These are phyloP conservation scores for Grammomys dolichurus DNA, from an alignment of 2,113 vertebrate species.

Conservation along the genomic window DNA sequence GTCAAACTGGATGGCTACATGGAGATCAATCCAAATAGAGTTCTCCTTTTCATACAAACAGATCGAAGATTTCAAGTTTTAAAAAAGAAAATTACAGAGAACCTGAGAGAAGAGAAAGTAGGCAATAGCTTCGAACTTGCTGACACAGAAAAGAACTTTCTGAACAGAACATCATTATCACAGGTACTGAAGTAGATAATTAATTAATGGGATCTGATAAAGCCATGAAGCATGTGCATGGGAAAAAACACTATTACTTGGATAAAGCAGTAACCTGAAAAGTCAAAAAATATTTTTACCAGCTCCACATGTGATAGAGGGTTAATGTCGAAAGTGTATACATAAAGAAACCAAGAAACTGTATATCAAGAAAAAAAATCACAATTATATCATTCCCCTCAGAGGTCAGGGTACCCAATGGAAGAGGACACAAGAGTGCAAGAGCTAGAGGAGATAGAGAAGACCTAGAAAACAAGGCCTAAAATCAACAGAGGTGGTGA, in stretches of 20 bases:
- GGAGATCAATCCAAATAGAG: background rate
- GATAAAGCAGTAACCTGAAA: background rate
- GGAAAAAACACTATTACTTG: background rate
- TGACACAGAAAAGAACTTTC: background rate
- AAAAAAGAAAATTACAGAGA: background rate
- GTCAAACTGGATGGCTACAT: background rate
- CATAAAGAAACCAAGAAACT: background rate
- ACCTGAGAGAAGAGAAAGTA: background rate
- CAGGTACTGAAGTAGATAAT: background rate
- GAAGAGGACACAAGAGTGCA: background rate
- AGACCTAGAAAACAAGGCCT: background rate
- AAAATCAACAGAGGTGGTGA: no score
- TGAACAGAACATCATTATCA: background rate
- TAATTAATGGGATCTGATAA: background rate
- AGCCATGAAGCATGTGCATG: background rate
- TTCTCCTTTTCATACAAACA: background rate
- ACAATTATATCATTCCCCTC: background rate
- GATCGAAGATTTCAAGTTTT: background rate
- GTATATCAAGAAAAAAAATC: no score
- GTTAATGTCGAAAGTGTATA: background rate
- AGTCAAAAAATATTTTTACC: background rate
- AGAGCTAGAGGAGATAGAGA: background rate
- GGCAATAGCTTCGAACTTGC: background rate
- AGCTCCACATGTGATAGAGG: background rate
- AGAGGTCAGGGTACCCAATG: rapidly evolving